phyloP scores from a whole-genome alignment of 2,888 invertebrate species.

The Timandra comae region DNA sequence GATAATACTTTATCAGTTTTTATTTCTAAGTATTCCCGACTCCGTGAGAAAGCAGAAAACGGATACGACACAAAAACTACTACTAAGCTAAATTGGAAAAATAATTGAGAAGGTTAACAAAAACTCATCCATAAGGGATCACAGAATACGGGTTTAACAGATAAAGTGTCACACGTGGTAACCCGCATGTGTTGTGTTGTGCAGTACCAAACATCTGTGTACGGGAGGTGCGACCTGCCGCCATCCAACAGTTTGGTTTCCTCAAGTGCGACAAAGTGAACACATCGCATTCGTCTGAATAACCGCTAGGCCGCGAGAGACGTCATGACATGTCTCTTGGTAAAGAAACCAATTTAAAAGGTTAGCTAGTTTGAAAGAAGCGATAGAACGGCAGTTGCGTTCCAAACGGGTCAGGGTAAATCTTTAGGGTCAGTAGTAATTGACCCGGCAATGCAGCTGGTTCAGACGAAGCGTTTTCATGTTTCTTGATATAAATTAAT shows the following conservation, averaged over 20 bases:
- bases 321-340: conserved; percentile 37
- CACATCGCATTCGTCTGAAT: conserved; percentile 3
- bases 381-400: conserved; percentile 15
- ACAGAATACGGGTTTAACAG: conserved; percentile 27
- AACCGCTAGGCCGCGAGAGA: conserved; percentile 25
- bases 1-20: no score
- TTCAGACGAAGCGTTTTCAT: conserved; percentile 46
- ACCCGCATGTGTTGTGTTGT: conserved; percentile 67
- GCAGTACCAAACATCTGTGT: conserved; percentile 49
- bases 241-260: no score
- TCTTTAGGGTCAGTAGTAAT: conserved; percentile 64
- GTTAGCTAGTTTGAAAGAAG: conserved; percentile 15
- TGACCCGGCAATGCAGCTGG: conserved; percentile 65
- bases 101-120: no score
- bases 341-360: conserved; percentile 31
- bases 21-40: no score
- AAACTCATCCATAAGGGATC: conserved; percentile 36
- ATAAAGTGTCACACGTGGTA: conserved; percentile 52
- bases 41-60: no score
- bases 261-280: no score
- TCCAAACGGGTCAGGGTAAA: conserved; percentile 45
- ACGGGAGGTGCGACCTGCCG: conserved; percentile 27
- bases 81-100: no score
- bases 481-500: conserved; percentile 41
- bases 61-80: no score